Evolutionary conservation across 1,140 invertebrate genomes (phyloP).

Genomic region (Teleopsis dalmanni): DNA sequence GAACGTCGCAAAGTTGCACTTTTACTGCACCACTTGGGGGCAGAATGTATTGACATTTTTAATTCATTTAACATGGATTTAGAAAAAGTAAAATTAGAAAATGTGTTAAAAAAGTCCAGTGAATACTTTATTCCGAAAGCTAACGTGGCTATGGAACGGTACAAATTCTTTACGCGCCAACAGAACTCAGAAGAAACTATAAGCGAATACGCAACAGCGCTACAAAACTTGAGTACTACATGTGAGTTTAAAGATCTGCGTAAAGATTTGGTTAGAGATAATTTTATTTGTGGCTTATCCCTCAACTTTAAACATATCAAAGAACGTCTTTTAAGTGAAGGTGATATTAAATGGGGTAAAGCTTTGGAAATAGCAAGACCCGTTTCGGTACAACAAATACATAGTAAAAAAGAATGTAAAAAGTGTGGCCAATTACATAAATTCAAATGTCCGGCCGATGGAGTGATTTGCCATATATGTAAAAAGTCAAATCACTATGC

Average conservation of each 20-base stretch:
- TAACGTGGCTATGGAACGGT: conserved; percentile 22
- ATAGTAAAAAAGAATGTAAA: too few relatives aligned
- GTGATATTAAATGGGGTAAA: too few relatives aligned
- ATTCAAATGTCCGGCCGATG: too few relatives aligned
- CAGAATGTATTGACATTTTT: conserved; percentile 2
- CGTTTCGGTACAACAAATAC: too few relatives aligned
- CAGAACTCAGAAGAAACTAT: conserved; percentile 17
- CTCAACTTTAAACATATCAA: not conserved
- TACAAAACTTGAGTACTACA: conserved; percentile 17
- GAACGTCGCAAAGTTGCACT: conserved; percentile 7
- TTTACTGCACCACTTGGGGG: conserved; percentile 6
- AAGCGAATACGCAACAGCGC: conserved; percentile 17
- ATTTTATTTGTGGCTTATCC: conserved; percentile 17
- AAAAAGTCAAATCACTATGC: too few relatives aligned
- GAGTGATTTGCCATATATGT: too few relatives aligned
- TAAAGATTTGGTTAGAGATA: conserved; percentile 18
- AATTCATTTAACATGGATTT: conserved; percentile 4
- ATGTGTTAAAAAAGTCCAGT: not conserved
- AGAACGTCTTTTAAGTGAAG: too few relatives aligned
- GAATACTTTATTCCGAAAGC: conserved; percentile 18
- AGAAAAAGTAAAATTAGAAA: conserved; percentile 2
- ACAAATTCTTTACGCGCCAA: conserved; percentile 21
- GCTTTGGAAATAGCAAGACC: too few relatives aligned
- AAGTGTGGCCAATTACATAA: too few relatives aligned
- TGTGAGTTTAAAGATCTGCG: conserved; percentile 19